Percentiles rank a stretch among this genome's conserved stretches.
These are phyloP conservation scores for Nemapogon koenigi DNA, from an alignment of 2,888 invertebrate species.

Conservation along the genomic window DNA sequence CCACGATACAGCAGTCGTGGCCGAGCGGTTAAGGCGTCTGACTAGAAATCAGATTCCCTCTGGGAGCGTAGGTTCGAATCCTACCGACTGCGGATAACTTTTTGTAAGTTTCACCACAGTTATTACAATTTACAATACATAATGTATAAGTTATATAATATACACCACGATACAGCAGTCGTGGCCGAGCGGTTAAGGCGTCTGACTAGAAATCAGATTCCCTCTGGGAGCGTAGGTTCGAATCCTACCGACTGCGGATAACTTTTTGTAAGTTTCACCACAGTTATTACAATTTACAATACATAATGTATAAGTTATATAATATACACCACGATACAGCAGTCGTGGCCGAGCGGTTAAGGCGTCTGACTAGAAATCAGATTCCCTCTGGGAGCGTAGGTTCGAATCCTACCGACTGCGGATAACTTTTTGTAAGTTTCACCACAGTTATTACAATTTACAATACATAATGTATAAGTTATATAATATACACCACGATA, in stretches of 20 bases:
- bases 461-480: too few relatives aligned
- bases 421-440: too few relatives aligned
- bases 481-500: too few relatives aligned
- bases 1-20: constrained; percentile 73
- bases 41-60: constrained; percentile 78
- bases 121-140: too few relatives aligned
- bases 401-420: constrained; percentile 78
- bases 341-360: constrained; percentile 77
- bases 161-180: too few relatives aligned
- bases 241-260: constrained; percentile 77
- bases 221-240: constrained; percentile 79
- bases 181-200: constrained; percentile 77
- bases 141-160: too few relatives aligned
- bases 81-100: constrained; percentile 77
- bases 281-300: too few relatives aligned
- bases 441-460: too few relatives aligned
- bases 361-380: constrained; percentile 77
- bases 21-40: constrained; percentile 77
- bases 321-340: too few relatives aligned
- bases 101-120: too few relatives aligned
- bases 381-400: constrained; percentile 78
- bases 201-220: constrained; percentile 78
- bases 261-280: too few relatives aligned
- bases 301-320: too few relatives aligned
- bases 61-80: constrained; percentile 79